Percentiles rank a stretch among this genome's conserved stretches.
phyloP scores from a whole-genome alignment of 2,113 vertebrate species.

The Oncorhynchus nerka region DNA sequence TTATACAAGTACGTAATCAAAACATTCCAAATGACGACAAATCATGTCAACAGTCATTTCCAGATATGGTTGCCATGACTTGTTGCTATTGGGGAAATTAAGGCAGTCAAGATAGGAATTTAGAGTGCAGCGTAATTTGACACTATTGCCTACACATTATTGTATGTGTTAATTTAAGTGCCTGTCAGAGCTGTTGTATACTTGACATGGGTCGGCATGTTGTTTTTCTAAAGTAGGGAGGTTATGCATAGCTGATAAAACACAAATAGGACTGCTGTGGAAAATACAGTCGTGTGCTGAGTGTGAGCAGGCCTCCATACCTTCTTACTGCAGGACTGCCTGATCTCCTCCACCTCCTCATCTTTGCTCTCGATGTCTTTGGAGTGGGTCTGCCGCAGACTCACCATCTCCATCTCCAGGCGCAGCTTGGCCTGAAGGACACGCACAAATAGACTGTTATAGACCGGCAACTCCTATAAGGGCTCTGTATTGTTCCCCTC shows the following conservation, averaged over 20 bases:
- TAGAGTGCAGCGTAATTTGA: background rate
- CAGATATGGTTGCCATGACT: background rate
- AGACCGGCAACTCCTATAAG: background rate
- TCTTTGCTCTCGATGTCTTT: constrained; percentile 95
- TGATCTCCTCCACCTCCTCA: constrained; percentile 94
- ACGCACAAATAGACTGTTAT: background rate
- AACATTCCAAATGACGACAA: background rate
- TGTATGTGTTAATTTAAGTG: background rate
- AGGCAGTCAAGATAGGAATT: background rate
- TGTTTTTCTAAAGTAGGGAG: constrained; percentile 3
- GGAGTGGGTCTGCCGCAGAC: constrained; percentile 87
- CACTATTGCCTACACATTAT: background rate
- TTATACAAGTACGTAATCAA: background rate
- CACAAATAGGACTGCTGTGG: background rate
- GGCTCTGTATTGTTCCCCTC: background rate
- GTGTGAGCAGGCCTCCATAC: constrained; percentile 56
- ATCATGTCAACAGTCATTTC: background rate
- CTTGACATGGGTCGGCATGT: constrained; percentile 9
- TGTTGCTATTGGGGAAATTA: background rate
- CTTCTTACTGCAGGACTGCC: constrained; percentile 96
- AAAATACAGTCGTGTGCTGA: background rate
- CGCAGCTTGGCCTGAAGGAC: constrained; percentile 86
- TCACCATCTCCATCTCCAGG: constrained; percentile 99
- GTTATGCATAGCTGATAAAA: background rate
- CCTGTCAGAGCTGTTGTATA: background rate